Evolutionary conservation across 1,140 invertebrate genomes (phyloP).

Genomic region (Chrysoperla carnea): DNA sequence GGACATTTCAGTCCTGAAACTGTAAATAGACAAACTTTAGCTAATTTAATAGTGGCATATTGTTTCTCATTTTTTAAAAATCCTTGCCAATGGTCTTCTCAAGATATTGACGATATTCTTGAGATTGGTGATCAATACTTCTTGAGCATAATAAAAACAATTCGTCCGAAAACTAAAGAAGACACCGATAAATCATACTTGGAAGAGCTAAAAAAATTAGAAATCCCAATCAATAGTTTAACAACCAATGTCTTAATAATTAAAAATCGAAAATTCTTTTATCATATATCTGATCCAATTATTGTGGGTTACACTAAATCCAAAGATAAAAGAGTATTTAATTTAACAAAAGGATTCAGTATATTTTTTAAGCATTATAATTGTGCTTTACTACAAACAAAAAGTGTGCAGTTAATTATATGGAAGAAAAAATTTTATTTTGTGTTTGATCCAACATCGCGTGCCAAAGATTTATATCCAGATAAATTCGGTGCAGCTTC

Average conservation of each 20-base stretch:
- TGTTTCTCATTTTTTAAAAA: conserved; percentile 30
- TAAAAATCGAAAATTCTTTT: background rate
- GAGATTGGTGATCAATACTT: conserved; percentile 27
- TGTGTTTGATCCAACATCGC: conserved; percentile 29
- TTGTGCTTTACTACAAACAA: conserved; percentile 26
- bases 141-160: conserved; percentile 8
- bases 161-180: too few relatives aligned
- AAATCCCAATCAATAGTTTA: too few relatives aligned
- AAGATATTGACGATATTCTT: conserved; percentile 28
- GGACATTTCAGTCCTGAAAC: conserved; percentile 10
- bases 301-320: conserved; percentile 26
- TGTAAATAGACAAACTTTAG: conserved; percentile 28
- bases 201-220: too few relatives aligned
- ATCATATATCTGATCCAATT: conserved; percentile 18
- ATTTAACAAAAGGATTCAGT: conserved; percentile 28
- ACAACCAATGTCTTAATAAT: background rate
- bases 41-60: conserved; percentile 32
- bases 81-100: conserved; percentile 29
- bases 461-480: conserved; percentile 19
- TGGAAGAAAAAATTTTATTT: conserved; percentile 32
- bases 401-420: conserved; percentile 26
- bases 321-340: conserved; percentile 28
- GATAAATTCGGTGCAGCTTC: conserved; percentile 21
- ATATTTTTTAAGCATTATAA: conserved; percentile 29
- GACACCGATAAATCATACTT: too few relatives aligned